phyloP scores from a whole-genome alignment of 2,113 vertebrate species.

The Cyphomyrus discorhynchus region DNA sequence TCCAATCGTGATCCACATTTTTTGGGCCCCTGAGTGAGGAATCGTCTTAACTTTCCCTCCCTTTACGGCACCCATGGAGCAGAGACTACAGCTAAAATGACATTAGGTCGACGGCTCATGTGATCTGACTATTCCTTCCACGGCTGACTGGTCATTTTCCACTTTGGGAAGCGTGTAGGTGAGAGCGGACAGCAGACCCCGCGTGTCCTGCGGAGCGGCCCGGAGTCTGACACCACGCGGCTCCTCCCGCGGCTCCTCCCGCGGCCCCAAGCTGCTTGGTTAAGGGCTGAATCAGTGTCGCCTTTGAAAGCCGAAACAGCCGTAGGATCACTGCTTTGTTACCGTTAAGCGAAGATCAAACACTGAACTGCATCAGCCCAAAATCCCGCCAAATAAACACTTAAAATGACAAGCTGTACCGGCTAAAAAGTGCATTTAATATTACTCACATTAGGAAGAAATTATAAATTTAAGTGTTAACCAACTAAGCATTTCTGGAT shows the following conservation, averaged over 20 bases:
- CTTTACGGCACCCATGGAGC: background rate
- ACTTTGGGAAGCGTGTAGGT: background rate
- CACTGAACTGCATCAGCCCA: background rate
- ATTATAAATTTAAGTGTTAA: background rate
- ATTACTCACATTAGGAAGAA: too few species aligned
- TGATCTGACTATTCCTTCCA: background rate
- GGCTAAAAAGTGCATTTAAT: constrained; percentile 1
- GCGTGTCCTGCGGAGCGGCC: background rate
- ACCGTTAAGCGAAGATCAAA: background rate
- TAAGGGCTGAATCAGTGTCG: background rate
- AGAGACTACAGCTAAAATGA: background rate
- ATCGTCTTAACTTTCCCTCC: background rate
- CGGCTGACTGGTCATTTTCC: background rate
- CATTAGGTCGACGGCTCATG: background rate
- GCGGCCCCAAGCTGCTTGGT: background rate
- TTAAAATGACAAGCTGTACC: background rate
- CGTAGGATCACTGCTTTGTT: background rate
- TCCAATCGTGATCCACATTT: background rate
- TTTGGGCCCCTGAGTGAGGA: background rate
- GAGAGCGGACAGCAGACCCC: background rate
- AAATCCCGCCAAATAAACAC: background rate
- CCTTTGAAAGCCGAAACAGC: background rate
- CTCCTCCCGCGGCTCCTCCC: background rate
- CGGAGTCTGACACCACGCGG: background rate
- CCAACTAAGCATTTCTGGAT: background rate